A percentile compares a stretch with the other conserved stretches of the same genome.
phyloP scores from a whole-genome alignment of 2,888 invertebrate species.

The Harpagoxenus sublaevis region DNA sequence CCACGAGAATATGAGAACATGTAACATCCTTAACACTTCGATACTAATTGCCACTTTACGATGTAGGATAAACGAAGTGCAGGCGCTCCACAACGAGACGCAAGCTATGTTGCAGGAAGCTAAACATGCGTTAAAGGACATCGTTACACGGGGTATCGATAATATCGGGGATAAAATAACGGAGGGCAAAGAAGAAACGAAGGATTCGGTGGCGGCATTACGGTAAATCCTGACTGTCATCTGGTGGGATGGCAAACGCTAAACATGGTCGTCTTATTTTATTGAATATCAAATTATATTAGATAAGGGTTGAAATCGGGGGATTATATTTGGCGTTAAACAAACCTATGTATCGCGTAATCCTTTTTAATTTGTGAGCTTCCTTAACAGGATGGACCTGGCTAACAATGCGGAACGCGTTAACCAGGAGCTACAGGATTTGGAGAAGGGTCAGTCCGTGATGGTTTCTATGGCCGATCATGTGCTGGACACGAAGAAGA shows the following conservation, averaged over 20 bases:
- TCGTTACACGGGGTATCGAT: conserved; percentile 84
- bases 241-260: neutral
- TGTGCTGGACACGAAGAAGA: conserved; percentile 93
- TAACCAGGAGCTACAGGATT: conserved; percentile 85
- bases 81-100: conserved; percentile 89
- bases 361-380: neutral
- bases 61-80: conserved; percentile 86
- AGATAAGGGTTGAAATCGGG: neutral
- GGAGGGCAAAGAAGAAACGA: conserved; percentile 87
- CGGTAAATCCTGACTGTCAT: conserved; percentile 85
- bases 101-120: conserved; percentile 88
- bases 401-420: conserved; percentile 80
- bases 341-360: neutral
- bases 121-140: conserved; percentile 86
- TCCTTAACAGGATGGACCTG: conserved; percentile 77
- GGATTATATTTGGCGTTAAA: neutral
- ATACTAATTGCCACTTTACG: neutral
- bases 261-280: neutral
- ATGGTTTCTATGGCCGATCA: conserved; percentile 94
- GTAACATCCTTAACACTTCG: conserved; percentile 5
- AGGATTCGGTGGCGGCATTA: conserved; percentile 88
- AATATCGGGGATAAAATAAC: conserved; percentile 87
- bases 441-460: conserved; percentile 92
- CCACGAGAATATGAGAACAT: neutral
- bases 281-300: neutral